These are phyloP conservation scores for Aphodius sticticus DNA, from an alignment of 2,888 invertebrate genomes.

Conservation along the genomic window DNA sequence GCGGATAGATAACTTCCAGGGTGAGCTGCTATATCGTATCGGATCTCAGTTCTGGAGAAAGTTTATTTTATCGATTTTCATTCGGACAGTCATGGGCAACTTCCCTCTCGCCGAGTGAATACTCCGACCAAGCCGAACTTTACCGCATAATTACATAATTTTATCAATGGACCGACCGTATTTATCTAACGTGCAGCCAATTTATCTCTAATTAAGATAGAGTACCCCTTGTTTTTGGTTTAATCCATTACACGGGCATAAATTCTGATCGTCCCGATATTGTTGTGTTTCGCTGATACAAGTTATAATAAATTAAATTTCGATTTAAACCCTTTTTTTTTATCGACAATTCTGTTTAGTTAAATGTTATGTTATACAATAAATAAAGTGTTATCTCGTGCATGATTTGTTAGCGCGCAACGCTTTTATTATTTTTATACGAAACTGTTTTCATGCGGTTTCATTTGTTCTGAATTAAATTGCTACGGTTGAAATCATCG, in stretches of 20 bases:
- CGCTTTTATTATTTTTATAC: not conserved
- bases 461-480: not conserved
- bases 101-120: not conserved
- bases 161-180: not conserved
- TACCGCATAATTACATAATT: not conserved
- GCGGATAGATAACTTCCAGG: not conserved
- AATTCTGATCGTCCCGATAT: not conserved
- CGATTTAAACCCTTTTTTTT: not conserved
- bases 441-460: not conserved
- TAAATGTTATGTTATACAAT: not conserved
- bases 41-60: not conserved
- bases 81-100: not conserved
- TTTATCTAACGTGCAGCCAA: not conserved
- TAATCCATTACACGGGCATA: not conserved
- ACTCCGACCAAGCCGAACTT: not conserved
- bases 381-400: not conserved
- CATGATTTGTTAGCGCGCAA: not conserved
- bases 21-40: not conserved
- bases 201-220: not conserved
- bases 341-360: not conserved
- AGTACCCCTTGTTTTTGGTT: not conserved
- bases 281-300: not conserved
- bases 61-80: slow-evolving; percentile 4
- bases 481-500: not conserved
- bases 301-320: not conserved